Conservation (phyloP, 2,797 vertebrate species). For the Darevskia mixta region DNA sequence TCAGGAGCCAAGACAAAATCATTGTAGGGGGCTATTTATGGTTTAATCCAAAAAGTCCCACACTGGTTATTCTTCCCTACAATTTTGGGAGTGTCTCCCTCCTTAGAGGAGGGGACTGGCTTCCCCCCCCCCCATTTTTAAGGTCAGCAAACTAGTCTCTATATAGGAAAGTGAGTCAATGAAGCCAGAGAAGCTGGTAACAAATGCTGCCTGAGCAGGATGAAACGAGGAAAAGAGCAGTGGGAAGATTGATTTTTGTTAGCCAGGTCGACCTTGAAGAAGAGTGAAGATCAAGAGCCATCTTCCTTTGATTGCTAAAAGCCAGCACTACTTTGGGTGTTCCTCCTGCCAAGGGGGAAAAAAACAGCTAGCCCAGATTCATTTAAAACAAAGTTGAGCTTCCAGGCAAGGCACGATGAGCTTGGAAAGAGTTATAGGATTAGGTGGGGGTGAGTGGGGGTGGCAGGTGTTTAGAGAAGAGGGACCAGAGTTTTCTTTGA, state of each 20-base stretch:
- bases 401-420: slow-evolving; percentile 24
- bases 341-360: slow-evolving; percentile 17
- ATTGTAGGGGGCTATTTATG: neutral
- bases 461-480: no score
- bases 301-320: slow-evolving; percentile 62
- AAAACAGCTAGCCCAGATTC: slow-evolving; percentile 13
- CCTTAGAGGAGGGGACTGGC: no score
- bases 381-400: slow-evolving; percentile 25
- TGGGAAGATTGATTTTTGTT: slow-evolving; percentile 71
- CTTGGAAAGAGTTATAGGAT: neutral
- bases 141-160: neutral
- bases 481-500: neutral
- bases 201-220: slow-evolving; percentile 60
- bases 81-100: neutral
- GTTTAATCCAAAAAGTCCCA: no score
- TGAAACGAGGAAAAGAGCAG: slow-evolving; percentile 30
- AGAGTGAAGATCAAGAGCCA: slow-evolving; percentile 64
- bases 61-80: no score
- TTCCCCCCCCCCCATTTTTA: neutral
- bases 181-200: slow-evolving; percentile 54
- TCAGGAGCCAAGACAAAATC: neutral
- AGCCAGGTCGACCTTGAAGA: slow-evolving; percentile 70
- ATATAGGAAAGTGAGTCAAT: slow-evolving; percentile 32
- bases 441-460: no score
- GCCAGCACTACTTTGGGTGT: slow-evolving; percentile 52